Evolutionary conservation across 2,797 vertebrate species (phyloP).

Genomic region (Anguilla megastoma): DNA sequence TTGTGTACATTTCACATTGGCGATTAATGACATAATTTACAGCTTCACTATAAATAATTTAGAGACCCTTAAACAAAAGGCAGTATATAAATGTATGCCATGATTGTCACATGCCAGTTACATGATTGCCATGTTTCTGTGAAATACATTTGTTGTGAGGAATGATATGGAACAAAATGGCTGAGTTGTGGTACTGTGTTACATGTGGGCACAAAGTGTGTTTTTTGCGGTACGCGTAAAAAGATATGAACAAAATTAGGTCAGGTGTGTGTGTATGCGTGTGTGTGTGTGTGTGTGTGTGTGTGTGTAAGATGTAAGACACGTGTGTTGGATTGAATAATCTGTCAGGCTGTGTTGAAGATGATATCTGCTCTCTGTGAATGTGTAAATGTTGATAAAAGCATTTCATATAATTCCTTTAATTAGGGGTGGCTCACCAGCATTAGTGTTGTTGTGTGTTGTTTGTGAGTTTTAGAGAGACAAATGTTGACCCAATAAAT

Average conservation of each 20-base stretch:
- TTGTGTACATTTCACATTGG: too few species aligned
- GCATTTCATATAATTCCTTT: neutral
- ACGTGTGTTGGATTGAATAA: neutral
- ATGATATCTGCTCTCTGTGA: neutral
- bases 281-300: neutral
- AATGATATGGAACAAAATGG: too few species aligned
- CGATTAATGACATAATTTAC: too few species aligned
- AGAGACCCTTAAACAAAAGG: too few species aligned
- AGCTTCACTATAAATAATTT: too few species aligned
- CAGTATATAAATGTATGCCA: too few species aligned
- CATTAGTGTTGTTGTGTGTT: neutral
- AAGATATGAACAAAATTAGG: neutral
- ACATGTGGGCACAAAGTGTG: too few species aligned
- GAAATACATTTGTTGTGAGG: too few species aligned
- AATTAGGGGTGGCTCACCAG: neutral
- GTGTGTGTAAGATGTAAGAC: neutral
- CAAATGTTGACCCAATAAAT: neutral
- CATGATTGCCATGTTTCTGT: too few species aligned
- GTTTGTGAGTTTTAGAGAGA: neutral
- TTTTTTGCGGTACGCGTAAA: neutral
- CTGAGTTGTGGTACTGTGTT: too few species aligned
- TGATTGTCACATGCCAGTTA: too few species aligned
- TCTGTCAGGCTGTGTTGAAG: neutral
- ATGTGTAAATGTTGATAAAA: neutral
- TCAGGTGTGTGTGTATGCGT: neutral